Base-by-base conservation (phyloP, 2,888 invertebrate genomes). In the Ryuthela nishihirai region DNA sequence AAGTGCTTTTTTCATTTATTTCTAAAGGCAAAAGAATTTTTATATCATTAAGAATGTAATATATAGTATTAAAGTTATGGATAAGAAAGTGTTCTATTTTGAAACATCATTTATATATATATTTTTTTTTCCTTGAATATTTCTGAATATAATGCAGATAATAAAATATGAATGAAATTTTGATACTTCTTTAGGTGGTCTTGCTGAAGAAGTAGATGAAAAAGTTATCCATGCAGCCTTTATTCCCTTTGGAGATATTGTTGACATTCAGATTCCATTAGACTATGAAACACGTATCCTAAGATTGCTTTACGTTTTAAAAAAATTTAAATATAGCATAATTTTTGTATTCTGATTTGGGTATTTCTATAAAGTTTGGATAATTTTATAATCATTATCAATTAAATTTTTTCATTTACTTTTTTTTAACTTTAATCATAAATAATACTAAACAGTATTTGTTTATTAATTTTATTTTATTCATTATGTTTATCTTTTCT, bases 201-300 rank as follows among this genome's bases (percentile, higher is more conserved):
- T 63, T 12, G 63, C 63, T 10, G 63, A 98, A 71, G 98, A 99
- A 78, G 97, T 97, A 0, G 93, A 92, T 69, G 94, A 97, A 70
- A 93, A 97, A 78, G 84, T 92, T 21, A 77, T 99, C 29, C 90
- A 92, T 74, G 92, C 94, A 48, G 98, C 98, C 0, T 99, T 99
- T 72, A 90, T 98, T 68, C 97, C 98, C 1, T 99, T 99, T 74
- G 99, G 99, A 7, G 99, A 99, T 74, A 85, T 99, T 58, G 85
- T 92, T n/a, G 97, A 98, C 74, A 88, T 99, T 39, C 94, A 97
- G 77, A 92, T 95, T 74, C 99, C 99, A 9, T 79, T 98, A 44
- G 99, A 99, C 78, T 99, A 97, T 79, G 95, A 98, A 76, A 76
- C 78, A 53, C 78, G 79, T 72, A 72, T 70, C 64, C 71, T 72